Base-by-base conservation (phyloP, 2,797 vertebrate species). In the Arvicola amphibius region DNA sequence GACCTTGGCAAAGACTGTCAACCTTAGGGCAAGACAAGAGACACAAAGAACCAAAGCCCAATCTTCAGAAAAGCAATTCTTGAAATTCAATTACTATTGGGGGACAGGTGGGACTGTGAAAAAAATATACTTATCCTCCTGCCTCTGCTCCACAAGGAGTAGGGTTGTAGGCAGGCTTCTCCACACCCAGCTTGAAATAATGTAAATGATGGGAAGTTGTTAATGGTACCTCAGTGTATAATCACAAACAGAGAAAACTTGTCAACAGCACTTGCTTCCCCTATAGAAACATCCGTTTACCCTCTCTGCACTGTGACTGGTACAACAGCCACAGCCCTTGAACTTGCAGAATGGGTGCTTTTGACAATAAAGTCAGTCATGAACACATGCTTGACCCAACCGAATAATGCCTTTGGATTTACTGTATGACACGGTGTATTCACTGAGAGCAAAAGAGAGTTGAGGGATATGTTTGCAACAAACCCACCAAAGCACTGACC, bases 51-150 rank as follows among this genome's bases (percentile, higher is more conserved):
- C 17, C 5, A n/a, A 13, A 23, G 21, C 19, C 32, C 34, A 71
- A 73, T 71, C 8, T 32, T 25, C 2, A 91, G 16, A 71, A 71
- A 73, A 16, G 32, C 81, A 84, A 77, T 59, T 91, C 46, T 85
- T 76, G 56, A 95, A 96, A 93, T 61, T 79, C 40, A 88, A 29
- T 61, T 74, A 88, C 17, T 74, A 14, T 53, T 37, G 43, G 48
- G 63, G 12, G 77, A 8, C 23, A 53, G 16, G 46, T 40, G 32
- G 29, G 29, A 78, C 46, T 34, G 77, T 78, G 46, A 78, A 34
- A 29, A 78, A 51, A 48, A 46, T 51, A 17, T 6, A 17, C 46
- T 34, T 78, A 56, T 23, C 51, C 51, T 37, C 34, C 10, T 56
- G 51, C 51, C 51, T 80, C 51, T 56, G 17, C 51, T 21, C 56